Conservation (phyloP, 2,113 vertebrate genomes). For the Hippoglossus stenolepis region DNA sequence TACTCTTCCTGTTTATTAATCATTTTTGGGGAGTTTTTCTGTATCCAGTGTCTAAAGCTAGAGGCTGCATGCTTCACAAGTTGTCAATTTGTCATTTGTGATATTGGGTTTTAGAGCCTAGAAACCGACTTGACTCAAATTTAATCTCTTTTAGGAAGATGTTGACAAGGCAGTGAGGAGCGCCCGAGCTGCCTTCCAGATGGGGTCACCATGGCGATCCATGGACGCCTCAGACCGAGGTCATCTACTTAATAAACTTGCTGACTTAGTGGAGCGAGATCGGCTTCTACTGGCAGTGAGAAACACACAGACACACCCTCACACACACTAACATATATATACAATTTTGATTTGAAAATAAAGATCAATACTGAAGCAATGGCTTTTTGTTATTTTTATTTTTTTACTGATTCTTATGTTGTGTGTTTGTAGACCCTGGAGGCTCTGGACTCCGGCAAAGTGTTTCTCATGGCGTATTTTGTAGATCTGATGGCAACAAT, state of each 20-base stretch:
- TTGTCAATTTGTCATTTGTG: neutral
- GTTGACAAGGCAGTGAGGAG: slow-evolving; percentile 88
- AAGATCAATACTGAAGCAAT: neutral
- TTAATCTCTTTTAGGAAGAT: slow-evolving; percentile 78
- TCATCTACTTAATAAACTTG: slow-evolving; percentile 84
- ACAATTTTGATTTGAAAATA: neutral
- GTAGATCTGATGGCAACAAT: slow-evolving; percentile 86
- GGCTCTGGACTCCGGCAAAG: slow-evolving; percentile 87
- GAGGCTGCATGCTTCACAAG: neutral
- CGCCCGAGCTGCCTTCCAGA: slow-evolving; percentile 88
- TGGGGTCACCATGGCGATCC: slow-evolving; percentile 88
- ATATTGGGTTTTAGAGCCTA: neutral
- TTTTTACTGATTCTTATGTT: neutral
- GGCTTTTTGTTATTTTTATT: neutral
- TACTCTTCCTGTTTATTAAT: neutral
- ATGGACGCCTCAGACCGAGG: slow-evolving; percentile 91
- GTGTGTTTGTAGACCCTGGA: slow-evolving; percentile 85
- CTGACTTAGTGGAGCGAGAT: slow-evolving; percentile 89
- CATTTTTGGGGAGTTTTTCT: neutral
- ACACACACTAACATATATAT: slow-evolving; percentile 64
- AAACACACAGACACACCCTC: slow-evolving; percentile 31
- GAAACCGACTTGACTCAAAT: neutral
- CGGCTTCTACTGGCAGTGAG: slow-evolving; percentile 86
- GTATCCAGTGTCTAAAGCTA: neutral
- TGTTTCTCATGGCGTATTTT: slow-evolving; percentile 85